These are phyloP conservation scores for Leptinotarsa juncta DNA, from an alignment of 2,888 invertebrate genomes.

Conservation along the genomic window DNA sequence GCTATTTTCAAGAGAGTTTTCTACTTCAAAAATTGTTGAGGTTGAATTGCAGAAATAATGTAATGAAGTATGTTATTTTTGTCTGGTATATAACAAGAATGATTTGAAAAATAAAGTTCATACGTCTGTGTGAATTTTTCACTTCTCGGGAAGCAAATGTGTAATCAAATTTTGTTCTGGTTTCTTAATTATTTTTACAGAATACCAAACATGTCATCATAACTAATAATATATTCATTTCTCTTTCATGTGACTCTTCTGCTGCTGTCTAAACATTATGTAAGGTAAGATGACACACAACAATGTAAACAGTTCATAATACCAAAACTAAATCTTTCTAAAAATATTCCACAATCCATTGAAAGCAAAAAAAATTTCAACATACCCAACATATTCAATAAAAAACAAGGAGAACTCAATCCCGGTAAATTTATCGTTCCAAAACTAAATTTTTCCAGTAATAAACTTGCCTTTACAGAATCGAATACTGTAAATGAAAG, in stretches of 20 bases:
- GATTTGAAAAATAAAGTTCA: too few species aligned
- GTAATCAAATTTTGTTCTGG: too few species aligned
- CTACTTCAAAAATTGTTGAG: too few species aligned
- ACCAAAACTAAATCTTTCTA: constrained; percentile 30
- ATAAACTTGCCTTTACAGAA: constrained; percentile 30
- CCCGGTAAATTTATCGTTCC: constrained; percentile 38
- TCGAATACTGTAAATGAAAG: constrained; percentile 50
- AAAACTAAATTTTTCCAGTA: constrained; percentile 28
- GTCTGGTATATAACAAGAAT: too few species aligned
- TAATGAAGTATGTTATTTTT: too few species aligned
- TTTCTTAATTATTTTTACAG: not conserved
- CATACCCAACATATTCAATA: constrained; percentile 40
- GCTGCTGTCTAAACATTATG: constrained; percentile 57
- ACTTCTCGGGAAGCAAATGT: too few species aligned
- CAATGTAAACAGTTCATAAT: constrained; percentile 36
- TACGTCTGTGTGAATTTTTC: too few species aligned
- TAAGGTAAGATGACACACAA: constrained; percentile 67
- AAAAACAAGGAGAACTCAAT: constrained; percentile 20
- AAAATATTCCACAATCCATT: constrained; percentile 6
- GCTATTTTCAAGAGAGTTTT: too few species aligned
- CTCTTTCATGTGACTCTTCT: constrained; percentile 56
- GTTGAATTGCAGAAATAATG: too few species aligned
- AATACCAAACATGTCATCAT: constrained; percentile 6
- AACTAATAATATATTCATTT: constrained; percentile 48
- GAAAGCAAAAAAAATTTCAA: constrained; percentile 33